A percentile compares a stretch with the other conserved stretches of the same genome.
Evolutionary conservation across 2,797 vertebrate species (phyloP).

Genomic region (Chelonia mydas): DNA sequence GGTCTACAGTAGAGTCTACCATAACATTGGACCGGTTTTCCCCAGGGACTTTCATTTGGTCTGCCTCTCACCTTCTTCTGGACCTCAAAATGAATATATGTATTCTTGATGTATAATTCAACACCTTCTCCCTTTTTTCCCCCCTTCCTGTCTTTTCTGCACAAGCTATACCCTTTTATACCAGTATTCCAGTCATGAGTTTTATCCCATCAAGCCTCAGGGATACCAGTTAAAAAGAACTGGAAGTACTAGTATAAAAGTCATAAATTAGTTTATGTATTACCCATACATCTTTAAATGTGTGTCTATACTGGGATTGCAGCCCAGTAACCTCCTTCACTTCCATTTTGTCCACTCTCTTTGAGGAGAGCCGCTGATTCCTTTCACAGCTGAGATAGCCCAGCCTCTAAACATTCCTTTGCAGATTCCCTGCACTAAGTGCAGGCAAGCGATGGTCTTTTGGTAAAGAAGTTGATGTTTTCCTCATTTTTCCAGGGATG

Average conservation of each 20-base stretch:
- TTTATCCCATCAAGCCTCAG: not conserved
- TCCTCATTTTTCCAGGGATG: not conserved
- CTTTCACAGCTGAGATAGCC: accelerated
- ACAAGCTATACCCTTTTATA: not conserved
- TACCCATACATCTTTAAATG: not conserved
- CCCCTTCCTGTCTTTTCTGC: not conserved
- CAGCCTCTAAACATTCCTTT: not conserved
- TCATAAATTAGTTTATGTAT: not conserved
- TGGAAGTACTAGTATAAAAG: too few species aligned
- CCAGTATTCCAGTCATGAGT: not conserved
- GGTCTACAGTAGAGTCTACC: not conserved
- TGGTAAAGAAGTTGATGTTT: not conserved
- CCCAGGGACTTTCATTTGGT: not conserved
- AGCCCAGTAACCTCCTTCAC: not conserved
- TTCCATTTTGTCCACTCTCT: not conserved
- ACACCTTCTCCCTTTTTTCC: not conserved
- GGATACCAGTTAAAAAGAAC: not conserved
- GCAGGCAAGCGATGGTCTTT: not conserved
- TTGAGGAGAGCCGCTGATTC: not conserved
- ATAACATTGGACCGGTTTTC: not conserved
- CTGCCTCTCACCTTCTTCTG: not conserved
- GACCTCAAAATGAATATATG: not conserved
- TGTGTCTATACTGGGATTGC: not conserved
- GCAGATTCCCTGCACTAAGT: not conserved
- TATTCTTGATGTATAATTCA: not conserved